Conservation (phyloP, 2,888 invertebrate genomes). For the Lithophane socia region DNA sequence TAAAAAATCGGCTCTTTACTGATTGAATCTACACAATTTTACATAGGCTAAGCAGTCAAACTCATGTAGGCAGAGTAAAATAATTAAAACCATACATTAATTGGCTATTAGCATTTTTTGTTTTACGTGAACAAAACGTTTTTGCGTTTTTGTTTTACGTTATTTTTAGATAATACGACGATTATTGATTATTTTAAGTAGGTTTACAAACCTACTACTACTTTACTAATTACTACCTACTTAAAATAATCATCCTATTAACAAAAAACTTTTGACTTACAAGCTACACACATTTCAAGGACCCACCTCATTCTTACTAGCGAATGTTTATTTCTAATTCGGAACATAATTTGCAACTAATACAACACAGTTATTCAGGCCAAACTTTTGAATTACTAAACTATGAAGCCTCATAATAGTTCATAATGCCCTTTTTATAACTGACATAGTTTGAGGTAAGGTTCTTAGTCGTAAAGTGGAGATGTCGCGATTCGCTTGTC, state of each 20-base stretch:
- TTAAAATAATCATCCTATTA: no score
- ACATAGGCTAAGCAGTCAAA: neutral
- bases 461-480: slow-evolving; percentile 61
- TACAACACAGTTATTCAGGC: slow-evolving; percentile 36
- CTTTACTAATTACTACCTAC: no score
- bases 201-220: no score
- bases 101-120: no score
- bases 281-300: neutral
- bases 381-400: slow-evolving; percentile 57
- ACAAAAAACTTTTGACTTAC: neutral
- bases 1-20: neutral
- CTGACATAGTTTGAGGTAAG: slow-evolving; percentile 52
- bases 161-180: no score
- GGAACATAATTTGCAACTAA: slow-evolving; percentile 46
- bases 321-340: slow-evolving; percentile 36
- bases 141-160: no score
- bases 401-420: slow-evolving; percentile 41
- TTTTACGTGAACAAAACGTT: no score
- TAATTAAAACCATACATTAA: no score
- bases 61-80: no score
- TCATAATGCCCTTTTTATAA: slow-evolving; percentile 54
- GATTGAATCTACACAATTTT: neutral
- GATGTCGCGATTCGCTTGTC: slow-evolving; percentile 44
- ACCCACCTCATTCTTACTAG: neutral
- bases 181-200: no score